Evolutionary conservation across 1,140 invertebrate genomes (phyloP).

Genomic region (Calliopsis andreniformis): DNA sequence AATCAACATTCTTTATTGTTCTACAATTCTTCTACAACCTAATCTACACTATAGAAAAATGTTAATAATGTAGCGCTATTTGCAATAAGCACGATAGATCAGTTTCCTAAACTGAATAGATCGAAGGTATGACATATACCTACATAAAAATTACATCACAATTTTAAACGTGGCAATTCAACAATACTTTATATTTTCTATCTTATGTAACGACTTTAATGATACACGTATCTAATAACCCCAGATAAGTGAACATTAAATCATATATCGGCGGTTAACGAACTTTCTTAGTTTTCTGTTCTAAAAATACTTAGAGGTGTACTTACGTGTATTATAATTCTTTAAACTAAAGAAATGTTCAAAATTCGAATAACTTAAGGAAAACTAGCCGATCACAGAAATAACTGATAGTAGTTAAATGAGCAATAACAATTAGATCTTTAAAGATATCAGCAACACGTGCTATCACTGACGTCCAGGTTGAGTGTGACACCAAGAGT

Average conservation of each 20-base stretch:
- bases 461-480: no score
- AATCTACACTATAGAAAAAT: neutral
- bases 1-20: no score
- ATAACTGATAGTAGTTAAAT: neutral
- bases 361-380: neutral
- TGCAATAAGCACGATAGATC: neutral
- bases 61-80: neutral
- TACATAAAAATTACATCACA: neutral
- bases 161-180: neutral
- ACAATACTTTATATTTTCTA: neutral
- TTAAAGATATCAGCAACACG: neutral
- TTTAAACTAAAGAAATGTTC: neutral
- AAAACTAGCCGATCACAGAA: neutral
- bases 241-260: neutral
- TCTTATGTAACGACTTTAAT: neutral
- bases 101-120: neutral
- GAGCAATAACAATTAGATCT: neutral
- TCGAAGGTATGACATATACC: neutral
- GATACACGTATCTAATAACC: neutral
- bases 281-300: neutral
- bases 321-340: slow-evolving; percentile 7
- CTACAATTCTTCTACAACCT: slow-evolving; percentile 3
- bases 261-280: neutral
- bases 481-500: neutral
- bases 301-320: neutral